Percentiles rank a stretch among this genome's conserved stretches.
Evolutionary conservation across 2,888 invertebrate genomes (phyloP).

Genomic region (Apamea crenata): DNA sequence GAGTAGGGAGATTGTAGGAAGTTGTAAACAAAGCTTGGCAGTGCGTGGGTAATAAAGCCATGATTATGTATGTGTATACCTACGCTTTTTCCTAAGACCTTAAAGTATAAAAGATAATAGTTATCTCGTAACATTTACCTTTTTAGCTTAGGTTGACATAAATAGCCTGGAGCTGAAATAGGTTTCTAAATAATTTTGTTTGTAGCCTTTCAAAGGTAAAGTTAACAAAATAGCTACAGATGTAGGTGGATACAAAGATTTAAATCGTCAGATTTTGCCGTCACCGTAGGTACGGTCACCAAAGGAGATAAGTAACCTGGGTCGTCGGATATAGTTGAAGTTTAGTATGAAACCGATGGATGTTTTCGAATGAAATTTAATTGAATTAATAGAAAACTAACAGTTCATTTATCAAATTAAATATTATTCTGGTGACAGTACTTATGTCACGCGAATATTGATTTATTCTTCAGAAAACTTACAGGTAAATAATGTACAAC

Average conservation of each 20-base stretch:
- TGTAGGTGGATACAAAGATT: not conserved
- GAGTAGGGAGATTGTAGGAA: not conserved
- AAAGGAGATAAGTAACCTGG: no score
- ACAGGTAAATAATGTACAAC: no score
- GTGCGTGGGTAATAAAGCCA: conserved; percentile 14
- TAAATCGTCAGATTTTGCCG: not conserved
- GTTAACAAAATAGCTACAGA: not conserved
- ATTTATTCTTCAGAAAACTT: no score
- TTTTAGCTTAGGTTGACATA: not conserved
- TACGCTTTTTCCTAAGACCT: not conserved
- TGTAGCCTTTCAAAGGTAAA: not conserved
- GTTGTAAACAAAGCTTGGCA: not conserved
- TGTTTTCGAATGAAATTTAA: no score
- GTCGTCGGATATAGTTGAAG: no score
- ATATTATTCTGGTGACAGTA: no score
- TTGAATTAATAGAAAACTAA: no score
- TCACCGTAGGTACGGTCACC: no score
- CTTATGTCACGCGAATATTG: no score
- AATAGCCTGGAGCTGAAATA: conserved; percentile 7
- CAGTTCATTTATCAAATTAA: no score
- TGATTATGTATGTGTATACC: not conserved
- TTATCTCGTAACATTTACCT: not conserved
- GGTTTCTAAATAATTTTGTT: conserved; percentile 3
- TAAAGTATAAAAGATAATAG: not conserved
- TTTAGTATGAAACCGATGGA: no score